Base-by-base conservation (phyloP, 2,888 invertebrate species). In the Euplagia quadripunctaria region DNA sequence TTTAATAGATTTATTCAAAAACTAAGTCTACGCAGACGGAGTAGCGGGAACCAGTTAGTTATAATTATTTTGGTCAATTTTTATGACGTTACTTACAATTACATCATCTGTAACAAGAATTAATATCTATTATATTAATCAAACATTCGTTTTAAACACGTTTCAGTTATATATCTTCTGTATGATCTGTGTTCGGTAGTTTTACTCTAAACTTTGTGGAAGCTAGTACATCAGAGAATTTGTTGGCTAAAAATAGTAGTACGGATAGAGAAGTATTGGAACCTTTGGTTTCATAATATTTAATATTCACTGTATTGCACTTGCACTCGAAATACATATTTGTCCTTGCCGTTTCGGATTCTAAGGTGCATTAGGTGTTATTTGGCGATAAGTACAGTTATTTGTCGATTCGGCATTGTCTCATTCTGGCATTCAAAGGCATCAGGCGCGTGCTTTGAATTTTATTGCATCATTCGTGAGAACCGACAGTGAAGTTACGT, bases 401-500 rank as follows among this genome's bases (percentile, higher is more conserved):
- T 87, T 94, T 94, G 93, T 92, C 88, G 92, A 94, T 94, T 94
- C 92, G 93, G 93, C 91, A 94, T 92, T 94, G 94, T 89, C 89
- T 91, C 87, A 89, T 89, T 89, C 88, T 91, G 92, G 92, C 93
- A 93, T 92, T 92, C 91, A 85, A 84, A 88, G 89, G 85, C 87
- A 86, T 81, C 86, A 82, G 86, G 84, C 85, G 87, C 95, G 95
- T 95, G 95, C 84, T 71, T 82, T 67, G 95, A 93, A 95, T 94
- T 84, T 84, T 64, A 86, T 88, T 86, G 84, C 84, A 82, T 71
- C 80, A 81, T 82, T 91, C 94, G 94, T 95, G 95, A 94, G 95
- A 95, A 94, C 91, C 81, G 79, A 73, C 80, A 81, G 87, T 90
- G 91, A 88, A 89, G 91, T 91, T 89, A 90, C 88, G 88, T 84